phyloP scores from a whole-genome alignment of 1,140 invertebrate genomes.

The Drosophila asahinai region DNA sequence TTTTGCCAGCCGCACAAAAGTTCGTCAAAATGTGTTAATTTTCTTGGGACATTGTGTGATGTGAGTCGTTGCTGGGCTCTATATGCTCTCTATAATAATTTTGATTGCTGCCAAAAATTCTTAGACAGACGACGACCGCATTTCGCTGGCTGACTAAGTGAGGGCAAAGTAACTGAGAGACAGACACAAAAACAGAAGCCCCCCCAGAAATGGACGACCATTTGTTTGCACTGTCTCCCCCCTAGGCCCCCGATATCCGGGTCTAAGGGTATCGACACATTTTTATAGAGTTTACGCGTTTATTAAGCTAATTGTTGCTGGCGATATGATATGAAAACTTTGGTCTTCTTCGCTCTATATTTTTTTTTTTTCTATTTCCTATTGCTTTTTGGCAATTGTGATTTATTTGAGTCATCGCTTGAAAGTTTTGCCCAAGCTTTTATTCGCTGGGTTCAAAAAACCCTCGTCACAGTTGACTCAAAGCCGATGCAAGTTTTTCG shows the following conservation, averaged over 20 bases:
- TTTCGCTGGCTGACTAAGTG: conserved; percentile 52
- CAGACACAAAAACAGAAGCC: not conserved
- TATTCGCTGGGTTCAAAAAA: conserved; percentile 30
- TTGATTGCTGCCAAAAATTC: conserved; percentile 81
- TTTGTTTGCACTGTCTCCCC: not conserved
- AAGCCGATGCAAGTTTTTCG: conserved; percentile 2
- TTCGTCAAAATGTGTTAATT: conserved; percentile 75
- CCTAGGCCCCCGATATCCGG: conserved; percentile 34
- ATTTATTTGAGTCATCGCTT: conserved; percentile 44
- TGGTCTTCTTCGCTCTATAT: conserved; percentile 3
- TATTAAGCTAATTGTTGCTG: conserved; percentile 55
- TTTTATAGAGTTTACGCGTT: conserved; percentile 48
- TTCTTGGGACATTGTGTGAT: conserved; percentile 53
- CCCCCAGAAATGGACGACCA: conserved; percentile 2
- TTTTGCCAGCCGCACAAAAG: conserved; percentile 58
- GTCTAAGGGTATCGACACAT: conserved; percentile 4
- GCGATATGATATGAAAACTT: conserved; percentile 57
- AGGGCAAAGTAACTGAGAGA: conserved; percentile 17
- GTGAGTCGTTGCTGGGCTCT: conserved; percentile 17
- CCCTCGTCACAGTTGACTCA: conserved; percentile 1
- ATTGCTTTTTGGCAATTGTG: conserved; percentile 26
- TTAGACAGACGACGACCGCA: conserved; percentile 67
- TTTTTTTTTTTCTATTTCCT: not conserved
- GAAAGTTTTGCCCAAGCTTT: conserved; percentile 3
- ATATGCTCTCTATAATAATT: conserved; percentile 60